Evolutionary conservation across 2,797 vertebrate species (phyloP).

Genomic region (Brotula barbata): DNA sequence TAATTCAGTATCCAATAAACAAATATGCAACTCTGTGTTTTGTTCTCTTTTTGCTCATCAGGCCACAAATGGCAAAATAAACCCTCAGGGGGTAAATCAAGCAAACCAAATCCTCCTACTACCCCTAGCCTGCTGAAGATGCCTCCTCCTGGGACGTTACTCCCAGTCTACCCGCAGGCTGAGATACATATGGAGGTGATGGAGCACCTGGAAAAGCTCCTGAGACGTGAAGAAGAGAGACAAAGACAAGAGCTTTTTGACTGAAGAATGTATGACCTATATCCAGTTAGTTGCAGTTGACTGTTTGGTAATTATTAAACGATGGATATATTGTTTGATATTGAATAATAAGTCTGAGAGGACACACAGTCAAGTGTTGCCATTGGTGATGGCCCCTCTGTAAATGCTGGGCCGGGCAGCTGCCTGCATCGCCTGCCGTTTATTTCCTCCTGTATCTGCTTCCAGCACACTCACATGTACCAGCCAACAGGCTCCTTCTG

Average conservation of each 20-base stretch:
- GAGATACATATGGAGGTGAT: constrained; percentile 41
- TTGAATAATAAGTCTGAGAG: too few relatives aligned
- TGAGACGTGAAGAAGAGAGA: constrained; percentile 1
- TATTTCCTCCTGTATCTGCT: constrained; percentile 74
- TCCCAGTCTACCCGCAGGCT: constrained; percentile 49
- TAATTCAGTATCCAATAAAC: too few relatives aligned
- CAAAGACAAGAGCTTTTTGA: background rate
- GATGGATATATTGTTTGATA: constrained; percentile 24
- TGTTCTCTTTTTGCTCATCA: too few relatives aligned
- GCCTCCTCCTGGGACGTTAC: constrained; percentile 45
- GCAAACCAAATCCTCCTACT: constrained; percentile 34
- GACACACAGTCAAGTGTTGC: constrained; percentile 49
- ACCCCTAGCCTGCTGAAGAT: constrained; percentile 24
- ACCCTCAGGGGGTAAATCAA: constrained; percentile 40
- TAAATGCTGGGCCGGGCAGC: constrained; percentile 64
- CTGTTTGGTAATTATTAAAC: constrained; percentile 29
- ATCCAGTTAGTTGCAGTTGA: constrained; percentile 6
- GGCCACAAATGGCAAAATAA: constrained; percentile 43
- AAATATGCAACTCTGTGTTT: too few relatives aligned
- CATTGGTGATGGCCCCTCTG: constrained; percentile 60
- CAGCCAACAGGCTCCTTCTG: constrained; percentile 74
- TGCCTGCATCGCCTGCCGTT: constrained; percentile 53
- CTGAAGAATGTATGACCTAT: background rate
- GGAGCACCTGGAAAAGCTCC: constrained; percentile 14
- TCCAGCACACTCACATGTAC: constrained; percentile 65